Percentiles rank a stretch among this genome's conserved stretches.
These are phyloP conservation scores for Catonia carolina DNA, from an alignment of 2,888 invertebrate genomes.

Conservation along the genomic window DNA sequence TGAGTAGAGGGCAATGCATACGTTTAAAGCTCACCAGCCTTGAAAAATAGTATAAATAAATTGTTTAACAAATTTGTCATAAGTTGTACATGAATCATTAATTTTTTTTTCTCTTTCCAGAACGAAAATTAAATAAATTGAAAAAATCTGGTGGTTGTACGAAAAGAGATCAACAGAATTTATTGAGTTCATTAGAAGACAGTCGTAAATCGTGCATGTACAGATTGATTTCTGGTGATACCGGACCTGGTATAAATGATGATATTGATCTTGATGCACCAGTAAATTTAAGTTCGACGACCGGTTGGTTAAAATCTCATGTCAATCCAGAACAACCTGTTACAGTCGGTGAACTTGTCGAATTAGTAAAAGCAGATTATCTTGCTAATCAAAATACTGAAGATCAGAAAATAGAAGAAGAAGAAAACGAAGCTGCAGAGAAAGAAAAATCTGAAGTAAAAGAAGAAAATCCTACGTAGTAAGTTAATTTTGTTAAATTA, in stretches of 20 bases:
- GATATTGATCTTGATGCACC: slow-evolving; percentile 27
- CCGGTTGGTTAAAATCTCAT: slow-evolving; percentile 33
- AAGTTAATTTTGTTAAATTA: background rate
- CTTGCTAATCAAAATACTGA: slow-evolving; percentile 35
- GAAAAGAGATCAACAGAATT: slow-evolving; percentile 43
- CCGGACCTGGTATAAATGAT: slow-evolving; percentile 15
- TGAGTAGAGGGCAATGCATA: too few relatives aligned
- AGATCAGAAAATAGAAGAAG: slow-evolving; percentile 14
- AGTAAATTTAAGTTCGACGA: slow-evolving; percentile 26
- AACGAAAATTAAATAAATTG: slow-evolving; percentile 39
- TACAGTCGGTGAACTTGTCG: slow-evolving; percentile 45
- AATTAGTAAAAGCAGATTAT: slow-evolving; percentile 46
- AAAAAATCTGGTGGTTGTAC: slow-evolving; percentile 30
- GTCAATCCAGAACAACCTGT: slow-evolving; percentile 42
- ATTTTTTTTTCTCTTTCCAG: slow-evolving; percentile 34
- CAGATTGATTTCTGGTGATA: slow-evolving; percentile 38
- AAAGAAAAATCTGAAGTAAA: background rate
- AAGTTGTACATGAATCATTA: background rate
- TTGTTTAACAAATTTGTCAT: too few relatives aligned
- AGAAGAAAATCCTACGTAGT: slow-evolving; percentile 4
- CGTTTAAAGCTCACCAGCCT: too few relatives aligned
- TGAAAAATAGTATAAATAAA: too few relatives aligned
- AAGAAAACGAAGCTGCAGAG: background rate
- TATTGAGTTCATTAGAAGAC: slow-evolving; percentile 51
- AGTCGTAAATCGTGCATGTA: slow-evolving; percentile 55